These are phyloP conservation scores for Barypeithes pellucidus DNA, from an alignment of 2,888 invertebrate species.

Conservation along the genomic window DNA sequence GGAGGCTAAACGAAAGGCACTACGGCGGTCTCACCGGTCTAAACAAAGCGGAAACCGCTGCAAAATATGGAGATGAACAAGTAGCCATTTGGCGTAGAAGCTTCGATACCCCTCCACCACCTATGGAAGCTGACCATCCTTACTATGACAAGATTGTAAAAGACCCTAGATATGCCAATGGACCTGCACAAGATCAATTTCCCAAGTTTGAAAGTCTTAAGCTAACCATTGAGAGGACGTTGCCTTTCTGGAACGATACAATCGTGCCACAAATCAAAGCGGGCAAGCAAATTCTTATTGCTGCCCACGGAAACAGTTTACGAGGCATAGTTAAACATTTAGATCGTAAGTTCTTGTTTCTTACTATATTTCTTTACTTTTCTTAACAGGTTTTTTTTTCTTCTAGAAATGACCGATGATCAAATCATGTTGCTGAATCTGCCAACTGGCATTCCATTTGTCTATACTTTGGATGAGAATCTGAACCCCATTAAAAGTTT, in stretches of 20 bases:
- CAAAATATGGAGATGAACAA: constrained; percentile 79
- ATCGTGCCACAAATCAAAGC: constrained; percentile 90
- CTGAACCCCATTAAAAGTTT: constrained; percentile 81
- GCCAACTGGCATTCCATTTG: constrained; percentile 87
- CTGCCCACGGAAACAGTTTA: constrained; percentile 91
- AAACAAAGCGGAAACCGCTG: constrained; percentile 79
- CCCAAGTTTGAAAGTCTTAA: constrained; percentile 90
- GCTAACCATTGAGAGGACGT: constrained; percentile 86
- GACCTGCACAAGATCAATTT: constrained; percentile 84
- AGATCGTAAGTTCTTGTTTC: constrained; percentile 58
- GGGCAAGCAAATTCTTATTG: constrained; percentile 87
- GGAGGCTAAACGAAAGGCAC: constrained; percentile 79
- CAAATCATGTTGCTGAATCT: constrained; percentile 84
- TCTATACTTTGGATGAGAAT: constrained; percentile 82
- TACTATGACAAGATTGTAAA: constrained; percentile 86
- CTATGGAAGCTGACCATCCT: constrained; percentile 85
- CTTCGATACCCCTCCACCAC: constrained; percentile 88
- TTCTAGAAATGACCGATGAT: constrained; percentile 78
- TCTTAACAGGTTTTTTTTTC: background rate
- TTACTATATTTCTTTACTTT: constrained; percentile 17
- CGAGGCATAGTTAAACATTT: constrained; percentile 90
- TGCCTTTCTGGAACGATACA: constrained; percentile 92
- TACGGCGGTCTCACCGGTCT: constrained; percentile 80
- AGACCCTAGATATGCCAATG: constrained; percentile 80
- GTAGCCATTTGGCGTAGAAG: constrained; percentile 92